A percentile compares a stretch with the other conserved stretches of the same genome.
phyloP scores from a whole-genome alignment of 2,797 vertebrate species.

The Sebastes flavidus region DNA sequence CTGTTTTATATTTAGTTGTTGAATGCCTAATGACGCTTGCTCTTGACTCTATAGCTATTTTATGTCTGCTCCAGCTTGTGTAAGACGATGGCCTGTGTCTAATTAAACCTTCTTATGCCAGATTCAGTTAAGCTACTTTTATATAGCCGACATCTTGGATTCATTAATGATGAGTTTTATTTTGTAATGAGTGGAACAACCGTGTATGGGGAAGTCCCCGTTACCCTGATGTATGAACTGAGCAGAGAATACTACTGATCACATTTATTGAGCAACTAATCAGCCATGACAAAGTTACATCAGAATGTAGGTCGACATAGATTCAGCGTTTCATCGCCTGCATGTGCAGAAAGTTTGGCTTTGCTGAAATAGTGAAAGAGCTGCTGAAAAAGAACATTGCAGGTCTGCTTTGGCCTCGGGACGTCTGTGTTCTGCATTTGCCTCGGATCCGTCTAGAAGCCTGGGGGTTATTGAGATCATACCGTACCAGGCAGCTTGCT shows the following conservation, averaged over 20 bases:
- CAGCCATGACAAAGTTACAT: neutral
- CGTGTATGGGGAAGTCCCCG: neutral
- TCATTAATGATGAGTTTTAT: conserved; percentile 39
- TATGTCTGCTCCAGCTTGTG: neutral
- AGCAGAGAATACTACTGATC: neutral
- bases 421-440: conserved; percentile 1
- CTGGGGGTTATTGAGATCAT: conserved; percentile 22
- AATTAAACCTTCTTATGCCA: conserved; percentile 11
- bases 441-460: neutral
- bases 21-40: neutral
- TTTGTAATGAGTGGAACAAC: conserved; percentile 24
- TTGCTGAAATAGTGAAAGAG: neutral
- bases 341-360: neutral
- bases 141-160: conserved; percentile 39
- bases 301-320: neutral
- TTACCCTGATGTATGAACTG: neutral
- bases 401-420: neutral
- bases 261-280: neutral
- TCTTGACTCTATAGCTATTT: neutral
- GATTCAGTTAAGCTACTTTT: conserved; percentile 18
- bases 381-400: neutral
- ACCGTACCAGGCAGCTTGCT: conserved; percentile 5
- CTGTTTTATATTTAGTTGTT: conserved; percentile 19
- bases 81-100: conserved; percentile 2
- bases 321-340: neutral